Evolutionary conservation across 2,113 vertebrate genomes (phyloP).

Genomic region (Isichthys henryi): DNA sequence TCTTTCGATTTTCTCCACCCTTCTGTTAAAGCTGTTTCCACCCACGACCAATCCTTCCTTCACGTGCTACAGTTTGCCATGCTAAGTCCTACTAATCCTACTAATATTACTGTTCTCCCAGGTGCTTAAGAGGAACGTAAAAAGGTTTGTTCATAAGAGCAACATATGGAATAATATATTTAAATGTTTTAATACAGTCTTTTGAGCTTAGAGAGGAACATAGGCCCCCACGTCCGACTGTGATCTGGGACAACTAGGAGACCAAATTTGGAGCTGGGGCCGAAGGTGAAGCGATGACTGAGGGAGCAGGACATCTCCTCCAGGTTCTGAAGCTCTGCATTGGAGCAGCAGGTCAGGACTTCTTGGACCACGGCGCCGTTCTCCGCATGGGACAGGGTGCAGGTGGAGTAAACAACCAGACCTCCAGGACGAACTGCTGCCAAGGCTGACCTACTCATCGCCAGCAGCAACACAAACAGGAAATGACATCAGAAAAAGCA

Average conservation of each 20-base stretch:
- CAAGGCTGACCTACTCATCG: constrained; percentile 72
- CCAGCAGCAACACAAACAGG: background rate
- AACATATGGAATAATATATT: background rate
- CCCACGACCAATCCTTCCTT: background rate
- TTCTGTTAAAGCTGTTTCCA: background rate
- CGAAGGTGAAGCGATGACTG: constrained; percentile 69
- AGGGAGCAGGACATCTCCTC: constrained; percentile 56
- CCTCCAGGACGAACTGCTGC: constrained; percentile 79
- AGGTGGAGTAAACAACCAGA: constrained; percentile 83
- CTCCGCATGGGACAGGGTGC: constrained; percentile 82
- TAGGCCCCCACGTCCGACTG: constrained; percentile 82
- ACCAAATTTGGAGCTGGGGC: constrained; percentile 53
- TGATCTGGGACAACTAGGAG: constrained; percentile 77
- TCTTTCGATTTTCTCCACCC: background rate
- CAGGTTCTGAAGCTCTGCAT: constrained; percentile 66
- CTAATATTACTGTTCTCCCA: background rate
- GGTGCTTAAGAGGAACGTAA: background rate
- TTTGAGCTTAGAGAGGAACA: constrained; percentile 81
- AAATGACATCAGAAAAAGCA: background rate
- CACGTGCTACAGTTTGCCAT: background rate
- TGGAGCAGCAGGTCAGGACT: constrained; percentile 59
- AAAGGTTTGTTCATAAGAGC: background rate
- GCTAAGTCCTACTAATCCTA: background rate
- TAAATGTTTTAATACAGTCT: constrained; percentile 43
- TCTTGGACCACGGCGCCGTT: constrained; percentile 73